Percentiles rank a stretch among this genome's conserved stretches.
Evolutionary conservation across 2,113 vertebrate species (phyloP).

Genomic region (Nycticorax nycticorax): DNA sequence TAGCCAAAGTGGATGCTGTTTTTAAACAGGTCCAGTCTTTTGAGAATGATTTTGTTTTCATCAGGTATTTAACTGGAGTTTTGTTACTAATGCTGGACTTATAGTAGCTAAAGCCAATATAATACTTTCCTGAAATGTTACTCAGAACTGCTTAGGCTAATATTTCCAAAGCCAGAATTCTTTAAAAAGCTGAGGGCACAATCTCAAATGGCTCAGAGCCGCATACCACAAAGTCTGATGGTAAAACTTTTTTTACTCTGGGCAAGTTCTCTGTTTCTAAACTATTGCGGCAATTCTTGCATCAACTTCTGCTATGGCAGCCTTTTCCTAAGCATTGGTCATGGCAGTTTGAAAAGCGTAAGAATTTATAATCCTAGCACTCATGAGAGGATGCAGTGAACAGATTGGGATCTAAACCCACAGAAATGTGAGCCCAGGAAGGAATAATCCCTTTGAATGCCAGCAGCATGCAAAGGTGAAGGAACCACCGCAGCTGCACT

Average conservation of each 20-base stretch:
- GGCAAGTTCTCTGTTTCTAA: neutral
- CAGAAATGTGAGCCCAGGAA: slow-evolving; percentile 15
- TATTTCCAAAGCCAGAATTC: slow-evolving; percentile 55
- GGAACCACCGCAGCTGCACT: neutral
- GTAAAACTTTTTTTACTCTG: neutral
- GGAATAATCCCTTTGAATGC: slow-evolving; percentile 3
- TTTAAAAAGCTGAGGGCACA: slow-evolving; percentile 23
- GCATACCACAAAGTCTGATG: neutral
- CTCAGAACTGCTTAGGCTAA: slow-evolving; percentile 59
- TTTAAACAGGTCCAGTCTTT: slow-evolving; percentile 32
- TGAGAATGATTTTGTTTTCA: slow-evolving; percentile 25
- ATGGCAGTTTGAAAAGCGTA: neutral
- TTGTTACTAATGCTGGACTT: slow-evolving; percentile 67
- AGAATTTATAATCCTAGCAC: slow-evolving; percentile 3
- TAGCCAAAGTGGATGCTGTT: neutral
- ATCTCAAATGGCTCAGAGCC: slow-evolving; percentile 38
- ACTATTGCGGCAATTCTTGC: neutral
- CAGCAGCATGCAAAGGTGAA: neutral
- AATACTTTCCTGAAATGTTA: slow-evolving; percentile 62
- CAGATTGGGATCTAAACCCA: slow-evolving; percentile 23
- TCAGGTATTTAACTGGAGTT: slow-evolving; percentile 51
- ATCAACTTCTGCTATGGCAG: neutral
- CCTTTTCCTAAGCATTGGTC: neutral
- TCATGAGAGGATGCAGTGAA: neutral
- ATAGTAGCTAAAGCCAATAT: slow-evolving; percentile 49